phyloP scores from a whole-genome alignment of 2,113 vertebrate genomes.

The Pitta sordida region DNA sequence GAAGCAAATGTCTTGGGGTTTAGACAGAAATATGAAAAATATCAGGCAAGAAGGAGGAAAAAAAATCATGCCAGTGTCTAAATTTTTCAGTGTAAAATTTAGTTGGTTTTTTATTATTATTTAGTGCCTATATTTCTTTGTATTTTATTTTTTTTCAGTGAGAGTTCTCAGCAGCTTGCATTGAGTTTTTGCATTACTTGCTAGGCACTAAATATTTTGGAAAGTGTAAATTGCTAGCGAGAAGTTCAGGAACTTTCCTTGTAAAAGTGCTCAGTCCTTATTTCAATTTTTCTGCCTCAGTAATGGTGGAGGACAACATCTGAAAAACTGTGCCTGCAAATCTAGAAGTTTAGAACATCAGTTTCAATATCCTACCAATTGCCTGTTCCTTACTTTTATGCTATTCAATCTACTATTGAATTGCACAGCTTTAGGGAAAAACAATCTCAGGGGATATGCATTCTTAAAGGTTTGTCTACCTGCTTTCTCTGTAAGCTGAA shows the following conservation, averaged over 20 bases:
- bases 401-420: neutral
- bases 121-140: accelerated
- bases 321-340: neutral
- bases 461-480: neutral
- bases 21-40: neutral
- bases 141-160: neutral
- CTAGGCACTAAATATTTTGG: neutral
- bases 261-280: neutral
- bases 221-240: neutral
- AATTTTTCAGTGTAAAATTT: neutral
- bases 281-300: neutral
- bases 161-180: neutral
- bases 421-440: neutral
- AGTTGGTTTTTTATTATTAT: neutral
- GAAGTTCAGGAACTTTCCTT: neutral
- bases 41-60: neutral
- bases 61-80: neutral
- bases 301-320: neutral
- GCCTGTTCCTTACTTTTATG: neutral
- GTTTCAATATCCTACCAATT: neutral
- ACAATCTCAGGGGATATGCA: neutral
- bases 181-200: neutral
- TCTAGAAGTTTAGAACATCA: neutral
- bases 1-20: neutral
- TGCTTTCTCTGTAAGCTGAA: neutral